Evolutionary conservation across 2,888 invertebrate genomes (phyloP).

Genomic region (Epinotia bilunana): DNA sequence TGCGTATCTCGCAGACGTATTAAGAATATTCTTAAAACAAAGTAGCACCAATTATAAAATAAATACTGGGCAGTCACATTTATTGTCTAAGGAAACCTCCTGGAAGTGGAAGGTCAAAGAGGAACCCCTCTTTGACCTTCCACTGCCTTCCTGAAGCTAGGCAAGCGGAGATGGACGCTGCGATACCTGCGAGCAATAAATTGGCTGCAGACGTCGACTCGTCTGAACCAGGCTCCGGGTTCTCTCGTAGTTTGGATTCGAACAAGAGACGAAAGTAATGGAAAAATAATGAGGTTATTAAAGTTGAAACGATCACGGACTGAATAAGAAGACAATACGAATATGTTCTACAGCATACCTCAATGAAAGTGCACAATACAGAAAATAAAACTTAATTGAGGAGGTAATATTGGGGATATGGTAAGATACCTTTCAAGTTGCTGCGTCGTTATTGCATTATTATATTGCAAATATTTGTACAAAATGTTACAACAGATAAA

Average conservation of each 20-base stretch:
- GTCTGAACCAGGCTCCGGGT: slow-evolving; percentile 22
- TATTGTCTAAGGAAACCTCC: no score
- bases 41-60: neutral
- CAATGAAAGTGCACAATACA: neutral
- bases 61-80: neutral
- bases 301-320: neutral
- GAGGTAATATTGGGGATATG: neutral
- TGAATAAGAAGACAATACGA: neutral
- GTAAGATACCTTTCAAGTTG: neutral
- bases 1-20: neutral
- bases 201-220: slow-evolving; percentile 26
- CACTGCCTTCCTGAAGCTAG: slow-evolving; percentile 18
- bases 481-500: no score
- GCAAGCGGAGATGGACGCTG: slow-evolving; percentile 22
- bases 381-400: neutral
- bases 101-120: no score
- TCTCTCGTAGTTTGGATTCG: slow-evolving; percentile 12
- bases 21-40: neutral
- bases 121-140: slow-evolving; percentile 20
- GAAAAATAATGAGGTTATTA: neutral
- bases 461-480: neutral
- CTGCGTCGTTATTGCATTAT: neutral
- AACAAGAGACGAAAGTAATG: neutral
- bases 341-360: neutral
- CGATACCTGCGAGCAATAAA: slow-evolving; percentile 34